Evolutionary conservation across 2,888 invertebrate genomes (phyloP), one percentile per base, ranked within the genome.

Genomic region (Drosophila prostipennis): DNA sequence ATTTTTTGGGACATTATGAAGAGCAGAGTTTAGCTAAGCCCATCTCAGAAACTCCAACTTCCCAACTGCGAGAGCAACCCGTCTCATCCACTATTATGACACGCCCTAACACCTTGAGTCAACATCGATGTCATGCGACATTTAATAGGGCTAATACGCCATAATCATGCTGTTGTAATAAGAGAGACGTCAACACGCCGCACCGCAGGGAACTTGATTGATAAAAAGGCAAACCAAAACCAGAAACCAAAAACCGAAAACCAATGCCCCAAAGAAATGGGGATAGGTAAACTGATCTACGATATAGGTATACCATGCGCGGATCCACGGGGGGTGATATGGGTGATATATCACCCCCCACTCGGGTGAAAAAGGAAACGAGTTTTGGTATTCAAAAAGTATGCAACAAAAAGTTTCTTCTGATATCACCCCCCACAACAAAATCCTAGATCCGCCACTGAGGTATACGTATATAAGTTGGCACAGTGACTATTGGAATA

Each of bases 151-250:
- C 87, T 87, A 83, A 83, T 83, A 74, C 87, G 83, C 61, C 76
- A 79, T 87, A 85, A 83, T 78, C 69, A 81, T 69, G 82, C 76
- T 76, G 72, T 79, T 87, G 79, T 74, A 82, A 80, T 82, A 87
- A 83, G 78, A 87, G 80, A 83, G 83, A 83, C 86, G 78, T 83
- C 83, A 83, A 83, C 83, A 87, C 88, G 83, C 72, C 39, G 77
- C 82, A 76, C 85, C 87, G 52, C 82, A 85, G 87, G 82, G 85
- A 55, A 72, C 82, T 82, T 77, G 77, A 82, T 82, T 82, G 82
- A 82, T 82, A 82, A 81, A 85, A 74, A 46, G 11, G 13, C 23
- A 43, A 19, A 53, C 45, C 49, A 3, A 11, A 11, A 34, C 32
- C 32, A 10, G 40, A 34, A 13, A 36, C 45, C 45, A 4, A 16